phyloP scores from a whole-genome alignment of 2,113 vertebrate species.

The Atherinomorus stipes region DNA sequence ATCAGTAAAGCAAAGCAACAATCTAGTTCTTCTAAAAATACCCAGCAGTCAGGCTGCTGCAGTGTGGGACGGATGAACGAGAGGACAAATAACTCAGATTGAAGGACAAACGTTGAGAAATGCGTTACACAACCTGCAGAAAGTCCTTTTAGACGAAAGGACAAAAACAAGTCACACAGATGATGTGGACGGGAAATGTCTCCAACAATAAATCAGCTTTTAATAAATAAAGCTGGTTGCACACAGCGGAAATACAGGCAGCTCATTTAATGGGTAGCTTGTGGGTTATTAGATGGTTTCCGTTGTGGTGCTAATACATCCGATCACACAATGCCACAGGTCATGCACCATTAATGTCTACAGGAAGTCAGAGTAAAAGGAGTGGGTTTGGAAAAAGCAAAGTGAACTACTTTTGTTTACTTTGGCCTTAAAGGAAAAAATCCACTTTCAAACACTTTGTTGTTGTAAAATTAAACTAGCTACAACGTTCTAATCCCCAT shows the following conservation, averaged over 20 bases:
- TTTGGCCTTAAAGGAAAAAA: conserved; percentile 40
- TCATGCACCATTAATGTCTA: conserved; percentile 57
- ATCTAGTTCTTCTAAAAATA: conserved; percentile 71
- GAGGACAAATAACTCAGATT: conserved; percentile 27
- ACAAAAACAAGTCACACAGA: conserved; percentile 32
- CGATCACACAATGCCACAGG: conserved; percentile 22
- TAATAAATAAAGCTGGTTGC: conserved; percentile 13
- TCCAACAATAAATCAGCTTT: conserved; percentile 30
- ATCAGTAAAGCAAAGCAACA: conserved; percentile 42
- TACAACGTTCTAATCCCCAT: neutral
- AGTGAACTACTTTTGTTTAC: conserved; percentile 20
- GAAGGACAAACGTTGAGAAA: conserved; percentile 22
- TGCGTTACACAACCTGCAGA: conserved; percentile 23
- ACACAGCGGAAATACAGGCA: conserved; percentile 24
- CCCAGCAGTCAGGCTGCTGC: conserved; percentile 12
- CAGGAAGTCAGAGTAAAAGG: conserved; percentile 28
- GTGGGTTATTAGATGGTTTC: conserved; percentile 38
- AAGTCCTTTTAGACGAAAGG: conserved; percentile 5
- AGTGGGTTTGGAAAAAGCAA: conserved; percentile 34
- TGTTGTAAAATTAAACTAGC: neutral
- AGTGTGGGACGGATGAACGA: conserved; percentile 31
- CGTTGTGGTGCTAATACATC: conserved; percentile 17
- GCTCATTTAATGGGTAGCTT: conserved; percentile 8
- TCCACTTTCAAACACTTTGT: conserved; percentile 36
- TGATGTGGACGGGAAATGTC: neutral